Evolutionary conservation across 1,140 invertebrate species (phyloP), one percentile per base, ranked within the genome.

Genomic region (Tenebrio molitor): DNA sequence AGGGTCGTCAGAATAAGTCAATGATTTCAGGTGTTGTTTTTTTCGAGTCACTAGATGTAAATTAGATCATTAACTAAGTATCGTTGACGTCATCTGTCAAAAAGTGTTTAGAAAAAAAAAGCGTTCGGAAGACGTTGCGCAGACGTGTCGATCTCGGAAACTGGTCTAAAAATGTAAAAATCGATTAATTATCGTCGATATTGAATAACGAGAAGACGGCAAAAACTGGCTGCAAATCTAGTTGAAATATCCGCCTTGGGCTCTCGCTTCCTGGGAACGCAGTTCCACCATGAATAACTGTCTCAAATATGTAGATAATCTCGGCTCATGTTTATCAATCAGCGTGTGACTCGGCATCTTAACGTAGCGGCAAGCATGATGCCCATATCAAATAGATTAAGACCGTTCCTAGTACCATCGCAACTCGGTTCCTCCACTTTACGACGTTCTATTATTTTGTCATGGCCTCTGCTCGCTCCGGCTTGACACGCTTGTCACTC

Each of bases 231-330:
- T 44, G 64, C 64, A 66, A 66, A 66, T 44, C 64, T 25, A 42
- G 34, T 66, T 19, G 64, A 66, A 66, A 66, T 66, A 66, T 66
- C 64, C 64, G 17, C 64, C 34, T 41, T 23, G 14, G 36, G 64
- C 64, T 16, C 23, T 44, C 23, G 36, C 64, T 66, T 66, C 64
- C 64, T 66, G 64, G 64, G 64, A 66, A 66, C 36, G 36, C 64
- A 66, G 39, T 42, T 41, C 64, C 64, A 42, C 64, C 64, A 66
- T 66, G 64, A 66, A 66, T 66, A 66, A 66, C 64, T 66, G 64
- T 66, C 64, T 66, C 64, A 42, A 66, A 66, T 66, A 66, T 66
- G 64, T 66, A 66, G 64, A 66, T 66, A 66, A 66, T 66, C 64
- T 66, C 17, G 36, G 12, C 64, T 42, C 63, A 42, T 66, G 64